Evolutionary conservation across 92 coral and sea anemone genomes (phyloP), one percentile per base, ranked within the genome.

Genomic region (Phenganax marumi): DNA sequence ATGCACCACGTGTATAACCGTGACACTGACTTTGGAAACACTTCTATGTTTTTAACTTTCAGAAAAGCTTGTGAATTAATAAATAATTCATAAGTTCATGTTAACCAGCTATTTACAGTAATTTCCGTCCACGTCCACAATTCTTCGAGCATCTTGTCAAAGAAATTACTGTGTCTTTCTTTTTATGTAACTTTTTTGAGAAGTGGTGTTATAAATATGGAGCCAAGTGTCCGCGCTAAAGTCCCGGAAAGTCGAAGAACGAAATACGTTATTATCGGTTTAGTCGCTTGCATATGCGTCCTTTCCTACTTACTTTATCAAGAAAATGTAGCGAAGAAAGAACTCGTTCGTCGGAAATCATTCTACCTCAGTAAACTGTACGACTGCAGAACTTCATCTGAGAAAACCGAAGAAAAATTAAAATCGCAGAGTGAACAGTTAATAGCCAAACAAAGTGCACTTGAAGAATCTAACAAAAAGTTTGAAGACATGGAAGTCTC

Each of bases 81-180:
- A 19, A 2, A 66, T 8, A 25, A 9, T 66, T 66, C 0, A 17
- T 13, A 8, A 16, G 0, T 16, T 7, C 65, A 23, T 21, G 65
- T 13, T 21, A 56, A 56, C 18, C 3, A 3, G 13, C 62, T 12
- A 56, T 56, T 56, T 1, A 7, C 65, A 58, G 7, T 0, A 8
- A 66, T 19, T 33, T 10, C 72, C 72, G 6, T 66, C 72, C 72
- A 66, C 72, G 72, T 66, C 72, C 49, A 66, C 72, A 66, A 3
- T 47, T 49, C 7, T 6, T 14, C 13, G n/a, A 25, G 50, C 10
- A 62, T 66, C 10, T 62, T 64, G 70, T 64, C 12, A 64, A 64
- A 24, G 70, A 64, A 10, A 16, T 64, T 64, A 10, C 9, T 16
- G 17, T 8, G 16, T 22, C 70, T 25, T 22, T 4, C 70, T 33